Base-by-base conservation (phyloP, 2,888 invertebrate species). In the Mayetiola destructor region DNA sequence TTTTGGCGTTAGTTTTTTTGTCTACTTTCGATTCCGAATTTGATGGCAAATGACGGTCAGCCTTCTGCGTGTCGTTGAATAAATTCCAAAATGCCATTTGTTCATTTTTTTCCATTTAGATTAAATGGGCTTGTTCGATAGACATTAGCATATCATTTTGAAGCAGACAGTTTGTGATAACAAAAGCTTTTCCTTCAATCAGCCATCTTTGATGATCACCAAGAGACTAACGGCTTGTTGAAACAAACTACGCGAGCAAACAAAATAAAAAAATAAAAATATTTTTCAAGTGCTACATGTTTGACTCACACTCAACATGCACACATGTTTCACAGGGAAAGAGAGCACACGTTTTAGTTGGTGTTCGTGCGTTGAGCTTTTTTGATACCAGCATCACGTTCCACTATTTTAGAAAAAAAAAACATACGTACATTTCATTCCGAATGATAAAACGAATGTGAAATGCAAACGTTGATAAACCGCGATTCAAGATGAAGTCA, bases 341-440 rank as follows among this genome's bases (percentile, higher is more conserved):
- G n/a, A n/a, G n/a, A n/a, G n/a, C n/a, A n/a, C 48, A 48, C 48
- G 48, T 48, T 48, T 48, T 48, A 48, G 27, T 27, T 27, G 48
- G 27, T 48, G 27, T 48, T 27, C 48, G 48, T 48, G 48, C 27
- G 16, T 48, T 27, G n/a, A n/a, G 48, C 27, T 23, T 48, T 14
- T 27, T n/a, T 16, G 27, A 16, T 42, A 42, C 23, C 42, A 42
- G 42, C 27, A 27, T 27, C 48, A 48, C 48, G 48, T 48, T 48
- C 27, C 27, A 48, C 48, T 48, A 48, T 48, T 48, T 48, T 48
- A 48, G 12, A 48, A 48, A 48, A 6, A 27, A 48, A 27, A 14
- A 48, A 48, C 16, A 39, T 18, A 10, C 3, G 39, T 36, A 10
- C 39, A n/a, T n/a, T n/a, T n/a, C n/a, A n/a, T n/a, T n/a, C n/a